Base-by-base conservation (phyloP, 2,113 vertebrate species). In the Ophthalmotilapia sp. region DNA sequence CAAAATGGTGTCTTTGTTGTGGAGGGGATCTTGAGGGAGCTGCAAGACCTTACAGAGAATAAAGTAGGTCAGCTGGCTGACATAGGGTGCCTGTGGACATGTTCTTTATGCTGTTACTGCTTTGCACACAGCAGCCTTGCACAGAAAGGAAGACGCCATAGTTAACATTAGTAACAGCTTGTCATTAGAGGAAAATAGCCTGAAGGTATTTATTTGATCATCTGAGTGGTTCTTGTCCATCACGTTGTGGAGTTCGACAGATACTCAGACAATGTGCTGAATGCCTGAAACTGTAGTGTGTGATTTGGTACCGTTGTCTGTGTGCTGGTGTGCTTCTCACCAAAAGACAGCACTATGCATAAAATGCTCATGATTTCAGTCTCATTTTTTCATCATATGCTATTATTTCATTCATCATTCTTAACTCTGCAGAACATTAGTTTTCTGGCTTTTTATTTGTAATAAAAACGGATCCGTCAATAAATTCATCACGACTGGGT, bases 21-120 rank as follows among this genome's bases (percentile, higher is more conserved):
- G 87, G 80, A 80, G 85, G 79, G 85, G 80, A 93, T 94, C 94
- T 92, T 91, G 88, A 90, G 89, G 94, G 92, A 95, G 92, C 93
- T 82, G 79, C 36, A 21, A 93, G 93, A 94, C 94, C 91, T 94
- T 93, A 92, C 92, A 86, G 86, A 94, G 95, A 93, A 92, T 94
- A 94, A 96, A 96, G 93, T 96, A 94, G 95, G 95, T 95, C 96
- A 95, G 56, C 81, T 26, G 82, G 84, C 92, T 95, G 95, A 94
- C 92, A 94, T 83, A 77, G 90, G 93, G 91, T 42, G 94, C 94
- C 95, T 92, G 93, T 93, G 90, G 94, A 93, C 90, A 92, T 90
- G 83, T 88, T 92, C 90, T 90, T 85, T 90, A 86, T 91, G 91
- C 89, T 88, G 73, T 86, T 45, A 42, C 91, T 88, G 89, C 81